Base-by-base conservation (phyloP, 1,140 invertebrate genomes). In the Hormaphis cornu region DNA sequence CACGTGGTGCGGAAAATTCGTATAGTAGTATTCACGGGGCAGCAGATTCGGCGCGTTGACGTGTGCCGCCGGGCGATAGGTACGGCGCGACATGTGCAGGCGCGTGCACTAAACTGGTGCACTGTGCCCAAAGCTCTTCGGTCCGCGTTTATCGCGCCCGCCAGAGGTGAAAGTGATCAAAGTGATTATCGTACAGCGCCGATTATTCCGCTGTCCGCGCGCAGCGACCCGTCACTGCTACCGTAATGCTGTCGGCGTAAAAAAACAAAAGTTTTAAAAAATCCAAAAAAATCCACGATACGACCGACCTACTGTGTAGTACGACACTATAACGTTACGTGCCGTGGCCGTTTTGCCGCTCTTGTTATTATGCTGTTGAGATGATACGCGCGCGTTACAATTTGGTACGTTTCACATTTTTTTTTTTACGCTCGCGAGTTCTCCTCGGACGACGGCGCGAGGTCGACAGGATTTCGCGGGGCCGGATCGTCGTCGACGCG, bases 111-210 rank as follows among this genome's bases (percentile, higher is more conserved):
- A n/a, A n/a, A n/a, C n/a, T n/a, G n/a, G n/a, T n/a, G n/a, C 46
- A 46, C 59, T 48, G 59, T 48, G 59, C 59, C n/a, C 26, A 63
- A 63, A 63, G 59, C 42, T 63, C 59, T 35, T 24, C 48, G 37
- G 42, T 30, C 40, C 59, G 14, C 4, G n/a, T 28, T 44, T n/a
- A n/a, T n/a, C n/a, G n/a, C n/a, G n/a, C 16, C 16, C 56, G 56
- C 42, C 24, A 46, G 26, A 63, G 59, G 59, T 63, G 59, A 63
- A 63, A 63, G 59, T 63, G 59, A 63, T 48, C 3, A n/a, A n/a
- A n/a, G n/a, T n/a, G n/a, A n/a, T n/a, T n/a, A n/a, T n/a, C n/a
- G n/a, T n/a, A n/a, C n/a, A n/a, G n/a, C n/a, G n/a, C n/a, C n/a
- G n/a, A n/a, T n/a, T n/a, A n/a, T n/a, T n/a, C n/a, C n/a, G n/a